Conservation (phyloP, 2,888 invertebrate species). For the Catocala fraxini region DNA sequence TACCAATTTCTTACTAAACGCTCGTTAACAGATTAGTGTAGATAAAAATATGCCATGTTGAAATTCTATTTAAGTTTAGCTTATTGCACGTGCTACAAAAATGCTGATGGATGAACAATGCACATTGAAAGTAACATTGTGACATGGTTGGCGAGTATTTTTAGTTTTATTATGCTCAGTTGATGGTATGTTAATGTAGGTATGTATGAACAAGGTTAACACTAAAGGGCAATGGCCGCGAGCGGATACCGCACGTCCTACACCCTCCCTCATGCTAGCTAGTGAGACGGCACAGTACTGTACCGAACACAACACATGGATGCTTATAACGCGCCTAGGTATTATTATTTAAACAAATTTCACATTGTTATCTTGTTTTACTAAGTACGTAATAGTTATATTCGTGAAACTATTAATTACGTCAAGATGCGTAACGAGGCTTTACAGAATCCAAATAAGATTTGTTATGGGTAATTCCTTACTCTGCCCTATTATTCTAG, state of each 20-base stretch:
- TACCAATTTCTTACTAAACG: background rate
- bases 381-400: too few relatives aligned
- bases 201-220: slow-evolving; percentile 68
- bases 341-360: too few relatives aligned
- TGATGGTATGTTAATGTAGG: slow-evolving; percentile 44
- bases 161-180: slow-evolving; percentile 27
- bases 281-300: slow-evolving; percentile 34
- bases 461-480: too few relatives aligned
- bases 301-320: background rate
- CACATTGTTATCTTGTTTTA: too few relatives aligned
- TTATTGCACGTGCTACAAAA: background rate
- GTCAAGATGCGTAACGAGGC: too few relatives aligned
- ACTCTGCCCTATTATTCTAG: too few relatives aligned
- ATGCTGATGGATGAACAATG: background rate
- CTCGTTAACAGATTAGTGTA: background rate
- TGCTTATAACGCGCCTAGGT: background rate
- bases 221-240: slow-evolving; percentile 68
- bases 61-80: background rate
- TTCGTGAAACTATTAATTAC: too few relatives aligned
- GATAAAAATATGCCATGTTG: background rate
- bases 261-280: slow-evolving; percentile 52
- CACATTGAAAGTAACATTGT: slow-evolving; percentile 11
- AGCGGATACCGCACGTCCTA: slow-evolving; percentile 66
- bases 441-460: too few relatives aligned
- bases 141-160: slow-evolving; percentile 21